Conservation (phyloP, 2,113 vertebrate species). For the Smithornis capensis region DNA sequence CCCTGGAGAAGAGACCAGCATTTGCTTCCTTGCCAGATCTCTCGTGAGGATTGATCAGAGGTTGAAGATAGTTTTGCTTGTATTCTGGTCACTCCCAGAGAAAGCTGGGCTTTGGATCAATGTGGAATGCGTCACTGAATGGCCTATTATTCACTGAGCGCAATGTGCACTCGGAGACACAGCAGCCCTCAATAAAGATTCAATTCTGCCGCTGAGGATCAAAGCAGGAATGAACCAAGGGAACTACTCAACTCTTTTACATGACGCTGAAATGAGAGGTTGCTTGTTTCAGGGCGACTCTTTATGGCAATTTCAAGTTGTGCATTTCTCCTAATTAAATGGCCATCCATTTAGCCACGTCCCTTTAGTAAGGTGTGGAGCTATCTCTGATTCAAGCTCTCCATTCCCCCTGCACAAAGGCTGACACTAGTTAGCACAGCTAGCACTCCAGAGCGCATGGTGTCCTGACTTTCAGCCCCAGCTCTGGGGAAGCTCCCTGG, state of each 20-base stretch:
- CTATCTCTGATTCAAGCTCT: not conserved
- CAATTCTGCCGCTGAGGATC: slow-evolving; percentile 47
- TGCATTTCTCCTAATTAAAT: slow-evolving; percentile 3
- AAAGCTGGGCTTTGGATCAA: slow-evolving; percentile 52
- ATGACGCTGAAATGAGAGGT: not conserved
- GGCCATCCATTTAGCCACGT: not conserved
- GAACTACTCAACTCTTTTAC: slow-evolving; percentile 17
- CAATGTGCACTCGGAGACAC: not conserved
- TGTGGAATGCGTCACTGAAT: slow-evolving; percentile 46
- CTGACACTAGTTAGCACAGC: not conserved
- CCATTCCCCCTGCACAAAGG: accelerated
- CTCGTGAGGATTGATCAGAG: slow-evolving; percentile 45
- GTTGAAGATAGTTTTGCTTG: slow-evolving; percentile 48
- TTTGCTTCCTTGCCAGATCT: slow-evolving; percentile 3
- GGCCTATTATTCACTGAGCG: slow-evolving; percentile 44
- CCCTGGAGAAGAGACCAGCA: not conserved
- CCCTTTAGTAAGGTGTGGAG: not conserved
- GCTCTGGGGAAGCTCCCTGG: not conserved
- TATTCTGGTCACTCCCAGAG: slow-evolving; percentile 51
- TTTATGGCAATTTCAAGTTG: not conserved
- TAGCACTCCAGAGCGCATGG: not conserved
- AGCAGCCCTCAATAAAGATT: slow-evolving; percentile 47
- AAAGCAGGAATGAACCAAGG: slow-evolving; percentile 18
- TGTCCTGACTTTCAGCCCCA: not conserved
- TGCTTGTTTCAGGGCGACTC: not conserved